Evolutionary conservation across 2,797 vertebrate species (phyloP), one percentile per base, ranked within the genome.

Genomic region (Myripristis jacobus): DNA sequence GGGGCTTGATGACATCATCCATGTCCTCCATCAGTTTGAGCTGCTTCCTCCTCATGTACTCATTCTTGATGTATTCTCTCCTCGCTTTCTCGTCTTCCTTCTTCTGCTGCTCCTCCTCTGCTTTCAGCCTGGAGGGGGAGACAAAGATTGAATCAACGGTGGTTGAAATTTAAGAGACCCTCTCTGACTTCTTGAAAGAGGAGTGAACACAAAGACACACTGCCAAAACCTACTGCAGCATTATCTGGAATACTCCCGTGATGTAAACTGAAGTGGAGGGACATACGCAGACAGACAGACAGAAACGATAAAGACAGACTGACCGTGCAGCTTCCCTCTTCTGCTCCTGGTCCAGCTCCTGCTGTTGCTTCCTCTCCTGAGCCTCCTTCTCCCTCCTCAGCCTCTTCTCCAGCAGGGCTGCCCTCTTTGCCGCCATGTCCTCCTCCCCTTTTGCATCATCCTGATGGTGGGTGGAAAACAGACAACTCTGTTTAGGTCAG

Each of bases 21-120:
- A 98, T 98, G 72, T 98, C 97, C 53, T 96, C 94, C 95, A 98
- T 97, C 38, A 99, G 94, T 80, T 97, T 98, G 9, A 99, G 92
- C 69, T 99, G 98, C 85, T 97, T 98, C 75, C 95, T 95, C 79
- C 97, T 95, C 91, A 99, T 66, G 60, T 96, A 97, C 57, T 99
- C 98, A 43, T 97, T 93, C 90, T 95, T 96, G 83, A 99, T 99
- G 83, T 92, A 99, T 0, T 99, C 97, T 70, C 94, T 89, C 43
- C 97, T 94, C 0, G 93, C 96, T 76, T 93, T 94, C 74, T 99
- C 98, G 0, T 98, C 97, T 18, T 98, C 97, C 82, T 96, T 97
- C 89, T 96, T 98, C 92, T 93, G 94, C 82, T 95, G 96, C 81
- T 99, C 97, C 77, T 98, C 98, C 84, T 98, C 97, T 0, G 94